phyloP scores from a whole-genome alignment of 2,888 invertebrate species.

The Hyposoter dolosus region DNA sequence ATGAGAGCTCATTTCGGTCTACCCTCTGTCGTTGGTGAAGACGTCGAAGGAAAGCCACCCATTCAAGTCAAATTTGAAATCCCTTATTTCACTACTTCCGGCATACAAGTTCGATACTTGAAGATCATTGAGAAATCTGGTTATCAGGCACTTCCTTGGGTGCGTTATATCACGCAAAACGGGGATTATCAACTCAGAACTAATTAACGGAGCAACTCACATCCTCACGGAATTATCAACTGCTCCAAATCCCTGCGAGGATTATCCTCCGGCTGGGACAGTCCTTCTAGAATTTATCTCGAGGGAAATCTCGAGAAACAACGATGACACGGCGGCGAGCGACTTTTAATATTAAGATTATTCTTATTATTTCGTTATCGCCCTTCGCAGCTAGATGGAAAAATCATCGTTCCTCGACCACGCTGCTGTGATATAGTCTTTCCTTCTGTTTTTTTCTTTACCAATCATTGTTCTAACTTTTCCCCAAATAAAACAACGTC shows the following conservation, averaged over 20 bases:
- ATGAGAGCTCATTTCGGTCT: slow-evolving; percentile 99
- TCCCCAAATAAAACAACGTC: not conserved
- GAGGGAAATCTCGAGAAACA: not conserved
- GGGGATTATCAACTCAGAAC: slow-evolving; percentile 99
- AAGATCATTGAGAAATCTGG: slow-evolving; percentile 99
- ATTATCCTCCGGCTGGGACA: slow-evolving; percentile 4
- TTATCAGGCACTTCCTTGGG: slow-evolving; percentile 99
- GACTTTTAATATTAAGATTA: slow-evolving; percentile 14
- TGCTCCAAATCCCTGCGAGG: slow-evolving; percentile 1
- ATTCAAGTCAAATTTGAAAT: slow-evolving; percentile 99
- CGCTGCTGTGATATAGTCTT: slow-evolving; percentile 11
- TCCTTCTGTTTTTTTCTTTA: not conserved
- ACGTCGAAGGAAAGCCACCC: slow-evolving; percentile 97
- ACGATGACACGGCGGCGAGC: not conserved
- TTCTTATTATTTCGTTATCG: slow-evolving; percentile 18
- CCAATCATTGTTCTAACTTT: not conserved
- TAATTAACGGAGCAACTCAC: slow-evolving; percentile 86
- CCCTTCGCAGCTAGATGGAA: slow-evolving; percentile 12
- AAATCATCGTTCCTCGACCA: not conserved
- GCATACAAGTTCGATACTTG: slow-evolving; percentile 97
- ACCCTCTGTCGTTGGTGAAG: slow-evolving; percentile 97
- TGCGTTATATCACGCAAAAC: slow-evolving; percentile 99
- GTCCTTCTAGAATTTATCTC: slow-evolving; percentile 7
- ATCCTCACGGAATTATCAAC: not conserved
- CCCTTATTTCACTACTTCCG: slow-evolving; percentile 99